A percentile compares a stretch with the other conserved stretches of the same genome.
Conservation (phyloP, 2,888 invertebrate species). For the Bombylius major region DNA sequence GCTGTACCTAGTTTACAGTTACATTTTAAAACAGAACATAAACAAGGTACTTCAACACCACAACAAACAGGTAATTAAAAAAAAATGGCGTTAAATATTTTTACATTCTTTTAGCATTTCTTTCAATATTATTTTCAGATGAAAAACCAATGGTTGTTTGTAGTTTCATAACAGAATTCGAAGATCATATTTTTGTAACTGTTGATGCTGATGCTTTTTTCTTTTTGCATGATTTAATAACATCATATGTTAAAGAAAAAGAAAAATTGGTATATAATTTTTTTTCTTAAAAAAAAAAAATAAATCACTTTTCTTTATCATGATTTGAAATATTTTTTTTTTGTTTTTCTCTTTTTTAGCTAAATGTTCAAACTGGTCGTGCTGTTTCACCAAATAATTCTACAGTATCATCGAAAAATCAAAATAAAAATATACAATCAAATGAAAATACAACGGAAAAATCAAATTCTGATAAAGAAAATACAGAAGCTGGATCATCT, state of each 20-base stretch:
- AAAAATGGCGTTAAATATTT: not conserved
- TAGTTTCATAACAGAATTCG: constrained; percentile 96
- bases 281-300: not conserved
- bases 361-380: constrained; percentile 30
- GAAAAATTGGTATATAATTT: constrained; percentile 56
- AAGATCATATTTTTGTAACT: constrained; percentile 95
- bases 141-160: constrained; percentile 85
- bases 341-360: constrained; percentile 15
- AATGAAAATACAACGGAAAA: constrained; percentile 30
- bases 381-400: constrained; percentile 33
- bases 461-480: not conserved
- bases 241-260: constrained; percentile 89
- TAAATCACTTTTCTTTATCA: not conserved
- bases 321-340: too few relatives aligned
- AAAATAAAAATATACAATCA: constrained; percentile 25
- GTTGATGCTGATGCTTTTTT: constrained; percentile 97
- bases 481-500: not conserved
- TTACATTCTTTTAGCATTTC: too few relatives aligned
- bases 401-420: constrained; percentile 17
- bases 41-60: constrained; percentile 63
- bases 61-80: constrained; percentile 44
- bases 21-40: constrained; percentile 84
- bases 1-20: constrained; percentile 86
- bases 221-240: constrained; percentile 93
- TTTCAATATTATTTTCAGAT: constrained; percentile 37